Base-by-base conservation (phyloP, 1,140 invertebrate genomes). In the Caenorhabditis brenneri region DNA sequence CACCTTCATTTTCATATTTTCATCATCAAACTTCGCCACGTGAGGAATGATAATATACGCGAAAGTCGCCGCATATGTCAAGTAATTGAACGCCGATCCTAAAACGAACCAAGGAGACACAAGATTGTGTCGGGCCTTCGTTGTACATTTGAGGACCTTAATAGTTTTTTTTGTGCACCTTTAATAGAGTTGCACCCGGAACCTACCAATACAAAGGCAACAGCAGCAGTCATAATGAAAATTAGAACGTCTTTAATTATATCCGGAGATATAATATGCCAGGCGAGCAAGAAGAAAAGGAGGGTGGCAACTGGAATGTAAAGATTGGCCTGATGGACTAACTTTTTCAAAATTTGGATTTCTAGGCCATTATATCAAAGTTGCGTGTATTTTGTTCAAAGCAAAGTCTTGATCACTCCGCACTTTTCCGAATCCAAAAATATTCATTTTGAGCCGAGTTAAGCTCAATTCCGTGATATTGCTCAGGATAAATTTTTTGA, bases 131-230 rank as follows among this genome's bases (percentile, higher is more conserved):
- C 84, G 16, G 6, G 84, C 84, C 22, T 85, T 85, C n/a, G 81
- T 53, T 2, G 84, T 58, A 19, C 84, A 79, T 78, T 85, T 85
- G 3, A 82, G 27, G 6, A 85, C n/a, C 84, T 85, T 49, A 80
- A 84, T n/a, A n/a, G n/a, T n/a, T n/a, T n/a, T n/a, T n/a, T n/a
- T n/a, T 80, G 24, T 31, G 27, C 4, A 4, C 5, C 5, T 5
- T 42, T n/a, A n/a, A n/a, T n/a, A n/a, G n/a, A n/a, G n/a, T n/a
- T n/a, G n/a, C n/a, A n/a, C n/a, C n/a, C n/a, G n/a, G 39, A 6
- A 12, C 39, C 39, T 42, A 42, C 5, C 5, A 42, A 6, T 42
- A 42, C n/a, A n/a, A n/a, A n/a, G n/a, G n/a, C n/a, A n/a, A n/a
- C n/a, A n/a, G n/a, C n/a, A n/a, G n/a, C 29, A 31, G 53, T 49